Conservation (phyloP, 2,113 vertebrate genomes). For the Elachura formosa region DNA sequence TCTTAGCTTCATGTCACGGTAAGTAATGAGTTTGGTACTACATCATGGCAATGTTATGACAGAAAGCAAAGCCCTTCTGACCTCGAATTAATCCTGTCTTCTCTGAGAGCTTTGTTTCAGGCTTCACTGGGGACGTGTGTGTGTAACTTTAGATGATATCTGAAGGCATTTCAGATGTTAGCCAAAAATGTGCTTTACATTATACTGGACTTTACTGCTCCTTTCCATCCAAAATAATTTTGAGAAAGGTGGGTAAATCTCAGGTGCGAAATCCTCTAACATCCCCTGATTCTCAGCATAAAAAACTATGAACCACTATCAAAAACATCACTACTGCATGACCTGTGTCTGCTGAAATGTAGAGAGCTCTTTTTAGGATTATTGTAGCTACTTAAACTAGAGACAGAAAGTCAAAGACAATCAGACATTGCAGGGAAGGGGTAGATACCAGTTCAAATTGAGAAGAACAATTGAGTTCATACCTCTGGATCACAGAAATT, state of each 20-base stretch:
- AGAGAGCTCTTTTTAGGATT: not conserved
- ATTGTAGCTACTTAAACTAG: not conserved
- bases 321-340: not conserved
- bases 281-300: not conserved
- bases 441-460: not conserved
- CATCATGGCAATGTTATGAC: slow-evolving; percentile 69
- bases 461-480: not conserved
- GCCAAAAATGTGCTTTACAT: slow-evolving; percentile 57
- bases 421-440: not conserved
- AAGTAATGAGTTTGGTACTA: slow-evolving; percentile 66
- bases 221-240: not conserved
- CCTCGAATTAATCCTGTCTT: slow-evolving; percentile 58
- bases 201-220: not conserved
- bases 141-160: slow-evolving; percentile 59
- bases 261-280: slow-evolving; percentile 11
- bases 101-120: slow-evolving; percentile 53
- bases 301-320: not conserved
- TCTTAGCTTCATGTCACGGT: slow-evolving; percentile 47
- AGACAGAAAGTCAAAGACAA: not conserved
- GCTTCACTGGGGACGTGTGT: slow-evolving; percentile 42
- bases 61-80: slow-evolving; percentile 62
- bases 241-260: not conserved
- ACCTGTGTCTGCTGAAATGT: not conserved
- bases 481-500: not conserved
- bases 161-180: slow-evolving; percentile 50